A percentile compares a stretch with the other conserved stretches of the same genome.
These are phyloP conservation scores for Acanthopleura granulata DNA, from an alignment of 2,888 invertebrate genomes.

Conservation along the genomic window DNA sequence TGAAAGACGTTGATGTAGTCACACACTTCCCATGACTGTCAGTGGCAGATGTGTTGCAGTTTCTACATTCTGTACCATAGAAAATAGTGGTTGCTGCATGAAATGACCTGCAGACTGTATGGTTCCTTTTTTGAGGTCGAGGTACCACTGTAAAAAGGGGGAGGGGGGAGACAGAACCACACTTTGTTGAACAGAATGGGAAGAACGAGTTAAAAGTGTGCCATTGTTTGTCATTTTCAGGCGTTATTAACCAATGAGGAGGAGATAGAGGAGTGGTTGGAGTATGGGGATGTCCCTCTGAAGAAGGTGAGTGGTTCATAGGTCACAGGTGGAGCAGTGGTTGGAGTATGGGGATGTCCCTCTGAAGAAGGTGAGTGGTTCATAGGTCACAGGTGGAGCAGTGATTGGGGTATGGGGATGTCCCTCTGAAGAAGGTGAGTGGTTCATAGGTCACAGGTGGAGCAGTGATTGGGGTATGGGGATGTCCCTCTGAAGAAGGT, in stretches of 20 bases:
- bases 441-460: slow-evolving; percentile 26
- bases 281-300: slow-evolving; percentile 59
- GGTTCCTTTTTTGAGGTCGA: no score
- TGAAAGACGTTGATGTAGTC: no score
- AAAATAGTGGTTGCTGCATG: no score
- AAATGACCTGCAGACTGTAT: no score
- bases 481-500: slow-evolving; percentile 58
- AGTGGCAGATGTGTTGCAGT: no score
- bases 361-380: slow-evolving; percentile 46
- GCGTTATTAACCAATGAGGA: slow-evolving; percentile 81
- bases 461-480: slow-evolving; percentile 61
- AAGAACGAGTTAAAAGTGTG: neutral
- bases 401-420: slow-evolving; percentile 62
- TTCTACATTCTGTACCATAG: no score
- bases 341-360: slow-evolving; percentile 60
- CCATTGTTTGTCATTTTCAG: slow-evolving; percentile 31
- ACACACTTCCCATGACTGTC: no score
- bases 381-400: slow-evolving; percentile 31
- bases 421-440: slow-evolving; percentile 56
- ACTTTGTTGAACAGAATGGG: no score
- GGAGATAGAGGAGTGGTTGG: slow-evolving; percentile 69
- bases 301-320: slow-evolving; percentile 42
- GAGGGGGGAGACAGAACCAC: no score
- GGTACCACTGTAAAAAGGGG: no score
- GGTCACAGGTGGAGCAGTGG: slow-evolving; percentile 47